phyloP scores from a whole-genome alignment of 2,888 invertebrate genomes.

The Chaetogeoica ovagalla region DNA sequence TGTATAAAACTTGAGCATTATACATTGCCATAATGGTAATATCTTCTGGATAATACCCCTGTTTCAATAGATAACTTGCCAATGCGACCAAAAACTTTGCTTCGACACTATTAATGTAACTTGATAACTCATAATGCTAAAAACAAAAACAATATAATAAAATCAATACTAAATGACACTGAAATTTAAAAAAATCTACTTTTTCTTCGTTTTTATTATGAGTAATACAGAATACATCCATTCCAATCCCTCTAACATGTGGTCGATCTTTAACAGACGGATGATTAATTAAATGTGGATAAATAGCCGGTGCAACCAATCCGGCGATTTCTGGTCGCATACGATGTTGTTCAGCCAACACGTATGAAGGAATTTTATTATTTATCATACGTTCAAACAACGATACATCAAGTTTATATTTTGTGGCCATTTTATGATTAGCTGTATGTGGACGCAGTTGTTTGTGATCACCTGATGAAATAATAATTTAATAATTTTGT shows the following conservation, averaged over 20 bases:
- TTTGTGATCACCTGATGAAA: slow-evolving; percentile 72
- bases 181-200: slow-evolving; percentile 55
- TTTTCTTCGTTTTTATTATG: slow-evolving; percentile 67
- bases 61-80: slow-evolving; percentile 62
- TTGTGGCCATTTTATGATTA: slow-evolving; percentile 60
- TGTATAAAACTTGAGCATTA: slow-evolving; percentile 64
- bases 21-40: slow-evolving; percentile 64
- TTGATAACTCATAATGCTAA: slow-evolving; percentile 63
- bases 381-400: slow-evolving; percentile 64
- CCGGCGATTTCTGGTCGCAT: slow-evolving; percentile 62
- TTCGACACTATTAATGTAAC: slow-evolving; percentile 69
- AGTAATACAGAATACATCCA: slow-evolving; percentile 70
- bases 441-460: slow-evolving; percentile 72
- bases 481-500: neutral
- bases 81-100: slow-evolving; percentile 67
- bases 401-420: slow-evolving; percentile 62
- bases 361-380: slow-evolving; percentile 60
- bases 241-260: slow-evolving; percentile 65
- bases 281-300: slow-evolving; percentile 67
- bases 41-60: slow-evolving; percentile 66
- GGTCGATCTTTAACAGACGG: slow-evolving; percentile 65
- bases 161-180: neutral
- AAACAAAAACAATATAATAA: slow-evolving; percentile 24
- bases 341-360: slow-evolving; percentile 62
- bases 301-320: slow-evolving; percentile 68